Base-by-base conservation (phyloP, 2,113 vertebrate genomes). In the Hassar affinis region DNA sequence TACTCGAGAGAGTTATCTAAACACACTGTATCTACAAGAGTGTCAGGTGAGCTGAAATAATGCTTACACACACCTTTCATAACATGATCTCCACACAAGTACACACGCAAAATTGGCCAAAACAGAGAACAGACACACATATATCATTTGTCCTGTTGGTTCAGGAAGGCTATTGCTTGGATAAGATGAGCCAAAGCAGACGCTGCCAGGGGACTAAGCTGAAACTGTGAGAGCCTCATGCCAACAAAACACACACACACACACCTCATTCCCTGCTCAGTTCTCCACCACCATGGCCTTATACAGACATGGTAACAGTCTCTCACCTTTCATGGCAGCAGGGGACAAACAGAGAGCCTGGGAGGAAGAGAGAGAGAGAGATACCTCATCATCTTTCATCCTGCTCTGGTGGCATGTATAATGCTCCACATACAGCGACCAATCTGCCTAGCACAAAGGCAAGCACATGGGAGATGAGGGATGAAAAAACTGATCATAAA, bases 261-360 rank as follows among this genome's bases (percentile, higher is more conserved):
- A 57, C 83, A 84, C 84, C 80, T 76, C 78, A 71, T 88, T 84
- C 80, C 88, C 89, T 80, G 87, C 88, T 89, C 80, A 66, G 30
- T 81, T 85, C 79, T 74, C 74, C 45, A 59, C 75, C 59, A 54
- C 57, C 83, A 71, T 15, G 74, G 90, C 91, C 94, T 91, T 95
- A 94, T 95, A 94, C 91, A 94, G 94, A 90, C 93, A 94, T 93
- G 85, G 85, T 76, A 86, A 92, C 62, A 88, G 91, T 89, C 90
- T 88, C 82, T 90, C 90, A 91, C 93, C 92, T 94, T 95, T 94
- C 92, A 94, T 93, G 93, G 93, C 84, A 88, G 85, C 91, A 90
- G 85, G 89, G 75, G 84, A 47, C 42, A 77, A n/a, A 79, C 7
- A 47, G 52, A 25, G 27, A 62, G 47, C 74, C 52, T 72, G 59